Percentiles rank a stretch among this genome's conserved stretches.
Conservation (phyloP, 2,113 vertebrate species). For the Typhlomys cinereus region DNA sequence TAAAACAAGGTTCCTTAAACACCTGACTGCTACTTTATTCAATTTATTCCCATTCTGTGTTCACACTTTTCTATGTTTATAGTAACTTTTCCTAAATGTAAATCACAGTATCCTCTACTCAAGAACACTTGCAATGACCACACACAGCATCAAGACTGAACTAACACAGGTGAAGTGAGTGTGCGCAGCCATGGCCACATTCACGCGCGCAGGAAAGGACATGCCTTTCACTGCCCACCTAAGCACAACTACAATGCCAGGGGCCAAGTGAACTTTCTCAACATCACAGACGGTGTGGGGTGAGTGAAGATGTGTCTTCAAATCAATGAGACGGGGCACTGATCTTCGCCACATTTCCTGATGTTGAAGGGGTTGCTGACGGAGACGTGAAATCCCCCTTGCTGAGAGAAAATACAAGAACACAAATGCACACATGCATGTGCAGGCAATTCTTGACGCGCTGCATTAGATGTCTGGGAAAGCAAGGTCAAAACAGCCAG, state of each 20-base stretch:
- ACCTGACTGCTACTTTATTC: not conserved
- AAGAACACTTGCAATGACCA: constrained; percentile 31
- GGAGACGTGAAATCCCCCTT: not conserved
- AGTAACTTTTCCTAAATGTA: not conserved
- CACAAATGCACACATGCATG: not conserved
- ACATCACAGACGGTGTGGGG: not conserved
- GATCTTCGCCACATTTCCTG: not conserved
- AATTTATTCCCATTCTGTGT: not conserved
- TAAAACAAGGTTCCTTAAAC: not conserved
- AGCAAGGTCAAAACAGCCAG: not conserved
- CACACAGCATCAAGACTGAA: not conserved
- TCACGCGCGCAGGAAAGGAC: not conserved
- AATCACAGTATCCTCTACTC: not conserved
- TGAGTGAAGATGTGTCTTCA: not conserved
- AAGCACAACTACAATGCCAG: not conserved
- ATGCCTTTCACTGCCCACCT: not conserved
- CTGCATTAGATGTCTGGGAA: not conserved
- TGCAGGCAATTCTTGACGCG: not conserved
- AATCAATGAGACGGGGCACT: not conserved
- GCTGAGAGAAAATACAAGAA: not conserved
- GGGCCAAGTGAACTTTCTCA: not conserved
- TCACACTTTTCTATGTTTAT: not conserved
- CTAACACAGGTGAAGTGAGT: not conserved
- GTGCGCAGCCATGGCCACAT: not conserved
- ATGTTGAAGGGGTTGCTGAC: not conserved